phyloP scores from a whole-genome alignment of 2,888 invertebrate species.

The Nymphalis c-album region DNA sequence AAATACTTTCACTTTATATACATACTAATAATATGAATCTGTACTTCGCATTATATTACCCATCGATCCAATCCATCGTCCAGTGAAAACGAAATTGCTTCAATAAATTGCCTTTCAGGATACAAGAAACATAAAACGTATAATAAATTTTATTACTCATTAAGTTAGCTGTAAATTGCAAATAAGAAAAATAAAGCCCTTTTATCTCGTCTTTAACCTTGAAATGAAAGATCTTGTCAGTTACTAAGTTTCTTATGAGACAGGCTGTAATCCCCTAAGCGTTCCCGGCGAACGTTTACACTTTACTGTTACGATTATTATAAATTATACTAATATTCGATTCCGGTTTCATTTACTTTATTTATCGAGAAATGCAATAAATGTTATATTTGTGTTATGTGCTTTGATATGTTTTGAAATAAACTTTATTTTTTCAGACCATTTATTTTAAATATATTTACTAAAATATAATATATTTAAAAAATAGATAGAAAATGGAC shows the following conservation, averaged over 20 bases:
- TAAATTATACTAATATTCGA: neutral
- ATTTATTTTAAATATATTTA: constrained; percentile 1
- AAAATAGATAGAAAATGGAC: neutral
- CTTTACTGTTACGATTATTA: constrained; percentile 15
- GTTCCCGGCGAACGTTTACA: constrained; percentile 26
- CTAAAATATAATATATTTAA: neutral
- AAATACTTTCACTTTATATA: too few species aligned
- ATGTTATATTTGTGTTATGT: too few species aligned
- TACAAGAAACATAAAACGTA: constrained; percentile 29
- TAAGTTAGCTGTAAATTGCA: constrained; percentile 38
- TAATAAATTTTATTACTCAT: constrained; percentile 36
- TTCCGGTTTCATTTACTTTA: too few species aligned
- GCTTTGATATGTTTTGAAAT: too few species aligned
- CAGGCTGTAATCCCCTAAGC: constrained; percentile 28
- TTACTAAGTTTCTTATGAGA: constrained; percentile 33
- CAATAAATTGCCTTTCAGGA: constrained; percentile 21
- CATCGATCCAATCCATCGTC: neutral
- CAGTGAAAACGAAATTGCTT: constrained; percentile 7
- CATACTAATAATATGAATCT: too few species aligned
- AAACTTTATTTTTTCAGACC: too few species aligned
- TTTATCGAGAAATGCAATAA: too few species aligned
- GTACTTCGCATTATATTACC: too few species aligned
- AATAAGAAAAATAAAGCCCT: constrained; percentile 39
- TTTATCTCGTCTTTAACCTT: constrained; percentile 40
- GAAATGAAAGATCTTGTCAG: constrained; percentile 37